Evolutionary conservation across 2,113 vertebrate species (phyloP), one percentile per base, ranked within the genome.

Genomic region (Delphinapterus leucas): DNA sequence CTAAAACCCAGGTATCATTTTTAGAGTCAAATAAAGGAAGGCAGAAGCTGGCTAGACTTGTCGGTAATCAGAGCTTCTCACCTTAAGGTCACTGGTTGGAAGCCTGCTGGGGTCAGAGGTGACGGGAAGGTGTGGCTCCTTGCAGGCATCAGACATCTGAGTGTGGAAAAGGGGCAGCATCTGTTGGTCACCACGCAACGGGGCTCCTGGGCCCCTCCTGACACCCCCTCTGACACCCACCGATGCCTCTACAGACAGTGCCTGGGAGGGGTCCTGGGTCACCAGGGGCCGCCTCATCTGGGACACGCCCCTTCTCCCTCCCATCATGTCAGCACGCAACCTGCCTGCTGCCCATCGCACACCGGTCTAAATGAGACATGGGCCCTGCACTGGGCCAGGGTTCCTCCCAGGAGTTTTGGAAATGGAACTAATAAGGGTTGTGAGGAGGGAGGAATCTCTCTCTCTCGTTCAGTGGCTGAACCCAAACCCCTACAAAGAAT

Each of bases 261-360:
- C 6, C 25, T 14, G 2, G 26, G 26, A 61, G 25, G n/a, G 15
- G 14, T n/a, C 83, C 73, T 18, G 3, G 13, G 25, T 23, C 70
- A 28, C 49, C 1, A 8, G 15, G 15, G 26, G 25, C 33, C 3
- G 31, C 68, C 49, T 60, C 49, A 26, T 88, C 58, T 31, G 14
- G 38, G 73, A 79, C 15, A 12, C 23, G 44, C 18, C 13, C 28
- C 36, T 20, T 11, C 18, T 10, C 13, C 4, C 18, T 33, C 55
- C 58, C 6, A 36, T 1, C 17, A 12, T 3, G 3, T 7, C 5
- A 2, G 25, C 25, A 65, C 58, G 28, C 23, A 8, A n/a, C 31
- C 31, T 63, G 13, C 65, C 80, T 18, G 10, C 10, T 53, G 28
- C 47, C 31, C 25, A 7, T 1, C 8, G 49, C 38, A 58, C 44